Conservation (phyloP, 2,797 vertebrate species). For the Bufotes viridis region DNA sequence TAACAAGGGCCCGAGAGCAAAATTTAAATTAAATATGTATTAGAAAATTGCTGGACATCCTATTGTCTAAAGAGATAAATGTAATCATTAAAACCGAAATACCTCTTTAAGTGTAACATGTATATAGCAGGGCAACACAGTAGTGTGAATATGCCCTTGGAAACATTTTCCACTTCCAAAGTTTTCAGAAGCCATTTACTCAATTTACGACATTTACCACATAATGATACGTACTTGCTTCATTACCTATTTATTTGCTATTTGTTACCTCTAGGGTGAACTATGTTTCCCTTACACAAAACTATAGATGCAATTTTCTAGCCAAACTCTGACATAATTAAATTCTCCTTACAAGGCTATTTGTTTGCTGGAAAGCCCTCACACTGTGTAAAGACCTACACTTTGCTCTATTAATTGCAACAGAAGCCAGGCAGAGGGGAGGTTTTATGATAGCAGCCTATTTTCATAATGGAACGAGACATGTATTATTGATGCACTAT, state of each 20-base stretch:
- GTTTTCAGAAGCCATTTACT: neutral
- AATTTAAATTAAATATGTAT: too few species aligned
- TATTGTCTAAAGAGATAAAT: too few species aligned
- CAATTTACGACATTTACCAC: too few species aligned
- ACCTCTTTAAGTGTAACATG: too few species aligned
- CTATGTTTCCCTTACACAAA: slow-evolving; percentile 32
- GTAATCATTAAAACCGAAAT: too few species aligned
- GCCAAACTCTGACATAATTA: slow-evolving; percentile 59
- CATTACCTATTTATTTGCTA: neutral
- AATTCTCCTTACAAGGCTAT: slow-evolving; percentile 60
- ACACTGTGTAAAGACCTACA: slow-evolving; percentile 59
- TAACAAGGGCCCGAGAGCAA: too few species aligned
- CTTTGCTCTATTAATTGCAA: slow-evolving; percentile 62
- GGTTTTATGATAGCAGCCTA: slow-evolving; percentile 61
- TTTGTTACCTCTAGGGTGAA: slow-evolving; percentile 32
- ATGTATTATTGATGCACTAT: slow-evolving; percentile 58
- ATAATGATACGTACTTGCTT: neutral
- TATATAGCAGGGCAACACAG: neutral
- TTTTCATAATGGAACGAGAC: slow-evolving; percentile 60
- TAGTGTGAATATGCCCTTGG: neutral
- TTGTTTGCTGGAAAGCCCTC: slow-evolving; percentile 59
- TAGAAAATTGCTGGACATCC: too few species aligned
- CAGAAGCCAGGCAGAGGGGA: slow-evolving; percentile 50
- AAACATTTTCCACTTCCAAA: neutral
- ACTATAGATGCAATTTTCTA: slow-evolving; percentile 35